Evolutionary conservation across 2,797 vertebrate species (phyloP).

Genomic region (Crax fasciolata): DNA sequence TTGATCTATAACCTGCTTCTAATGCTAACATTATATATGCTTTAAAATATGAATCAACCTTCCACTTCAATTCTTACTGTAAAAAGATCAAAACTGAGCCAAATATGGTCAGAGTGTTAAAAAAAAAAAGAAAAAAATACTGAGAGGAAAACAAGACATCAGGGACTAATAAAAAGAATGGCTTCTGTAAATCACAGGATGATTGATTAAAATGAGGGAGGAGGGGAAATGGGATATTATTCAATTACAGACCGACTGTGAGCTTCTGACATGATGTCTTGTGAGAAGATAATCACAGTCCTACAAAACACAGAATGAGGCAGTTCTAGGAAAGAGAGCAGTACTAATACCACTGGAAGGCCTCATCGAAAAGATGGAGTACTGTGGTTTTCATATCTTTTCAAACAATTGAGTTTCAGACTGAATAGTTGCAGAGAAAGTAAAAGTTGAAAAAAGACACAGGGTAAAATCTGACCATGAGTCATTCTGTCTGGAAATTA

Average conservation of each 20-base stretch:
- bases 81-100: not conserved
- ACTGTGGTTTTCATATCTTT: not conserved
- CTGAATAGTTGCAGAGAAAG: not conserved
- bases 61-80: not conserved
- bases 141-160: not conserved
- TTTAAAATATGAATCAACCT: not conserved
- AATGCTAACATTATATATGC: not conserved
- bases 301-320: not conserved
- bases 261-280: not conserved
- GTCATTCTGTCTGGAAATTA: not conserved
- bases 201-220: constrained; percentile 25
- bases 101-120: not conserved
- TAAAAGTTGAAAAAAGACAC: not conserved
- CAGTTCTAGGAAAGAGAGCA: not conserved
- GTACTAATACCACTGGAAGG: not conserved
- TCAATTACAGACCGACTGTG: not conserved
- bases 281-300: not conserved
- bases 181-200: not conserved
- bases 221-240: not conserved
- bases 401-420: not conserved
- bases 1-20: not conserved
- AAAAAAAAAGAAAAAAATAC: not conserved
- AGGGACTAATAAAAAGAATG: not conserved
- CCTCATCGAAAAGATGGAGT: not conserved
- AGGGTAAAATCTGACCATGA: not conserved